These are phyloP conservation scores for Hypanus sabinus DNA, from an alignment of 2,113 vertebrate genomes.

Conservation along the genomic window DNA sequence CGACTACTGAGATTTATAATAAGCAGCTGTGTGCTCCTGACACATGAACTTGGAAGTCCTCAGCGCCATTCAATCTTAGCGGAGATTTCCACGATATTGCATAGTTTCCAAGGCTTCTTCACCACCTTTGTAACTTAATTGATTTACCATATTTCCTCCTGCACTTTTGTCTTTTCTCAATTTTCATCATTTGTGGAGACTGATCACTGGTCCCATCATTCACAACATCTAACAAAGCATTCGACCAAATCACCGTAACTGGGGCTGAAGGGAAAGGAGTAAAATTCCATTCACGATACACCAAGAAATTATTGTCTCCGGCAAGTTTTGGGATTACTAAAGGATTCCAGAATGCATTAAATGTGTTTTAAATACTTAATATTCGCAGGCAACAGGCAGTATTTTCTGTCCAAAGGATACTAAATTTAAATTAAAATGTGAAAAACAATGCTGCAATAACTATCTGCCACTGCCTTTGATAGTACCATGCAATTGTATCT, in stretches of 20 bases:
- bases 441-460: no score
- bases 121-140: background rate
- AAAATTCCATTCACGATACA: background rate
- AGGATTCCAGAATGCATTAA: no score
- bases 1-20: no score
- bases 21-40: no score
- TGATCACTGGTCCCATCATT: background rate
- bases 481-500: background rate
- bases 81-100: no score
- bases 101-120: no score
- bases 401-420: background rate
- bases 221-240: background rate
- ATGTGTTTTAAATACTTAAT: background rate
- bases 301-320: background rate
- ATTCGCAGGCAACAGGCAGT: background rate
- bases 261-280: background rate
- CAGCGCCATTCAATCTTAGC: no score
- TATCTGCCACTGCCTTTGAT: no score
- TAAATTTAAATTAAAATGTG: no score
- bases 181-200: background rate
- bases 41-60: no score
- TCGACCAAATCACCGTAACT: background rate
- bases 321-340: background rate
- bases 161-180: background rate
- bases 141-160: background rate